A percentile compares a stretch with the other conserved stretches of the same genome.
Conservation (phyloP, 1,140 invertebrate species). For the Apis dorsata region DNA sequence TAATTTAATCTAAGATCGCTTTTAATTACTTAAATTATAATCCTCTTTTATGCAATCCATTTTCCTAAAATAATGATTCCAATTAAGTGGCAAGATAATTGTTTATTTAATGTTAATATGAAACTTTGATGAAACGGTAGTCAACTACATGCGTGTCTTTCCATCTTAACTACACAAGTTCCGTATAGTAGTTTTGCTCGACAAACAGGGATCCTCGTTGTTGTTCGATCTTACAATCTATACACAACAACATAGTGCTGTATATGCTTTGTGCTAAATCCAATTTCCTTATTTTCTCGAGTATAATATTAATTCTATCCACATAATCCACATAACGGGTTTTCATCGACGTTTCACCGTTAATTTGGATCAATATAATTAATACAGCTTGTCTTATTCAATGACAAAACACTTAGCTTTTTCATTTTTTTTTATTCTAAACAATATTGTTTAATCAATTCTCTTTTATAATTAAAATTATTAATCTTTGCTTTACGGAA, state of each 20-base stretch:
- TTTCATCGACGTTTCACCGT: not conserved
- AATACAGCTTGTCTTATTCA: too few relatives aligned
- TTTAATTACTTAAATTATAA: not conserved
- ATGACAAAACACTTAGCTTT: too few relatives aligned
- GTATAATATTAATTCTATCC: not conserved
- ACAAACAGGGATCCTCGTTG: not conserved
- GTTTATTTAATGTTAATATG: not conserved
- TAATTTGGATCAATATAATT: not conserved
- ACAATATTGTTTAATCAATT: too few relatives aligned
- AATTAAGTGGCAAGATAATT: too few relatives aligned
- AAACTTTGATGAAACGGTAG: not conserved
- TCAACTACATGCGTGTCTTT: not conserved
- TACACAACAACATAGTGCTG: not conserved
- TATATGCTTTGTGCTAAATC: not conserved
- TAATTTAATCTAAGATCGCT: not conserved
- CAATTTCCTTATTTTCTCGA: not conserved
- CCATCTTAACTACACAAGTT: not conserved
- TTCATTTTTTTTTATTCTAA: too few relatives aligned
- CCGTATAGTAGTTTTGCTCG: not conserved
- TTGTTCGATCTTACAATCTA: conserved; percentile 10
- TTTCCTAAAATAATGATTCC: not conserved
- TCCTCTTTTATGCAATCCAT: not conserved
- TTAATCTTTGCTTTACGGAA: too few relatives aligned
- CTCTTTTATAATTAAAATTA: too few relatives aligned
- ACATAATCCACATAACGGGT: too few relatives aligned